These are phyloP conservation scores for Pachycephus smyrnensis DNA, from an alignment of 2,888 invertebrate genomes.

Conservation along the genomic window DNA sequence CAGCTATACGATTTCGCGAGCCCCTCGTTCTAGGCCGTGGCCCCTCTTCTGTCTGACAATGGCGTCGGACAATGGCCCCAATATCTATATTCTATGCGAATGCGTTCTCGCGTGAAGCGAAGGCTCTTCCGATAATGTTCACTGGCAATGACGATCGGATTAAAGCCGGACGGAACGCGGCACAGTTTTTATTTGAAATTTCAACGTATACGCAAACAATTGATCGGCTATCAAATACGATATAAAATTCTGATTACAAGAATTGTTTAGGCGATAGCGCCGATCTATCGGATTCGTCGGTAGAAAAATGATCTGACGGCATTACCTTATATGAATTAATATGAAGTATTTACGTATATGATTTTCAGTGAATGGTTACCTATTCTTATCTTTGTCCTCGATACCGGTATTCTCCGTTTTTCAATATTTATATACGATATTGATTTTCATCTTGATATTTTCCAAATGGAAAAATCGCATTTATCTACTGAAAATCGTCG, in stretches of 20 bases:
- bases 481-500: too few species aligned
- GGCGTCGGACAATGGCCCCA: neutral
- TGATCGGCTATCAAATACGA: neutral
- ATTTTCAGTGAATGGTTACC: neutral
- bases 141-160: neutral
- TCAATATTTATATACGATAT: too few species aligned
- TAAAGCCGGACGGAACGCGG: neutral
- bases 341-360: too few species aligned
- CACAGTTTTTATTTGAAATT: neutral
- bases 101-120: neutral
- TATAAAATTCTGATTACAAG: neutral
- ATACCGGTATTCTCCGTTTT: too few species aligned
- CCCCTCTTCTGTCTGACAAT: neutral
- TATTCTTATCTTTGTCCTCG: neutral
- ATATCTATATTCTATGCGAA: neutral
- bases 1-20: conserved; percentile 45
- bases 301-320: neutral
- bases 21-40: conserved; percentile 20
- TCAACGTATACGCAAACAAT: neutral
- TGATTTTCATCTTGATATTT: too few species aligned
- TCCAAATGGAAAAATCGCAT: too few species aligned
- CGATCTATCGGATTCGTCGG: neutral
- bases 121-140: neutral
- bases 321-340: neutral
- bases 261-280: neutral